These are phyloP conservation scores for Arctopsyche grandis DNA, from an alignment of 1,140 invertebrate species.

Conservation along the genomic window DNA sequence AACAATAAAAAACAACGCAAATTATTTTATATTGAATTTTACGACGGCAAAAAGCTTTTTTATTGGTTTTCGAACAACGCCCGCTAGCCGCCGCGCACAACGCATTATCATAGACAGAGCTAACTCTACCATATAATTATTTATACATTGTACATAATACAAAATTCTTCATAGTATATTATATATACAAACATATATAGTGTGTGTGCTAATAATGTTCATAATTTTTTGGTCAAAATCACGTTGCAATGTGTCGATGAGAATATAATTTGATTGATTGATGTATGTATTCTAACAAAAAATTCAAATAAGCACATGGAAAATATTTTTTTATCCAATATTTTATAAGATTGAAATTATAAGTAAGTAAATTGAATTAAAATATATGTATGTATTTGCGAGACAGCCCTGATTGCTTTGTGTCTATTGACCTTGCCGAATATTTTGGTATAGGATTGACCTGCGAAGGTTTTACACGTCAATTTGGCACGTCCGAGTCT, in stretches of 20 bases:
- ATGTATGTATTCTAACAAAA: background rate
- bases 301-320: too few species aligned
- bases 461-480: background rate
- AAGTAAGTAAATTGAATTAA: too few species aligned
- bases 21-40: slow-evolving; percentile 47
- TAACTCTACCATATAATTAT: slow-evolving; percentile 28
- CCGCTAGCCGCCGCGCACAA: slow-evolving; percentile 37
- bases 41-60: slow-evolving; percentile 46
- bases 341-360: too few species aligned
- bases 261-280: slow-evolving; percentile 13
- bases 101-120: slow-evolving; percentile 10
- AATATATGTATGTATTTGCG: too few species aligned
- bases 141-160: background rate
- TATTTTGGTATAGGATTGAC: background rate
- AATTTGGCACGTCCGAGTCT: slow-evolving; percentile 14
- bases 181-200: too few species aligned
- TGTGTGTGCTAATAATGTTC: too few species aligned
- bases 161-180: too few species aligned
- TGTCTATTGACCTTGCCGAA: slow-evolving; percentile 14
- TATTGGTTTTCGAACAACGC: slow-evolving; percentile 46
- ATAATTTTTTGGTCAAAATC: too few species aligned
- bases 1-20: slow-evolving; percentile 25
- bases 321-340: too few species aligned
- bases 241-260: background rate
- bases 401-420: too few species aligned